Evolutionary conservation across 2,113 vertebrate genomes (phyloP).

Genomic region (Aphyosemion australe): DNA sequence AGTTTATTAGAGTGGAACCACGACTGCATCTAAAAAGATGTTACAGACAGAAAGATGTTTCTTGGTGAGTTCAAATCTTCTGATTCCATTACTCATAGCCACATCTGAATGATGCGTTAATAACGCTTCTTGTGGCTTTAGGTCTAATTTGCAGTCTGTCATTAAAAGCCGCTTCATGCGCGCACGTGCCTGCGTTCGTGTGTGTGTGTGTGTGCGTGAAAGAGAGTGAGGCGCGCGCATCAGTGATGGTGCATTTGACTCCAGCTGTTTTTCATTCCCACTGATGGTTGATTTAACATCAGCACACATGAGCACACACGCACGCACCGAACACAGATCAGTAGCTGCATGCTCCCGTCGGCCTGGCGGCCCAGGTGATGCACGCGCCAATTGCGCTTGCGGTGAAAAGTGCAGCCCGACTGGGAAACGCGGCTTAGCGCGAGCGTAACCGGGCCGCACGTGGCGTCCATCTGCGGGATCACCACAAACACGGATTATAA

Average conservation of each 20-base stretch:
- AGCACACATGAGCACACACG: not conserved
- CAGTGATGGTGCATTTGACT: slow-evolving; percentile 20
- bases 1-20: too few relatives aligned
- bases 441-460: slow-evolving; percentile 48
- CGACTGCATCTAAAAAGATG: too few relatives aligned
- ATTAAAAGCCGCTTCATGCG: slow-evolving; percentile 22
- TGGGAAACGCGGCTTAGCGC: slow-evolving; percentile 5
- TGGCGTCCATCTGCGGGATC: slow-evolving; percentile 47
- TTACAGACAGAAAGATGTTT: too few relatives aligned
- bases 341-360: not conserved
- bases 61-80: not conserved
- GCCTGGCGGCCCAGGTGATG: slow-evolving; percentile 5
- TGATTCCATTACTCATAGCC: too few relatives aligned
- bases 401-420: slow-evolving; percentile 2
- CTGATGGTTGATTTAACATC: slow-evolving; percentile 43
- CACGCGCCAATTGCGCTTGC: slow-evolving; percentile 24
- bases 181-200: not conserved
- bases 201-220: not conserved
- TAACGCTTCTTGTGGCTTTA: too few relatives aligned
- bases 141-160: slow-evolving; percentile 20
- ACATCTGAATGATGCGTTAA: too few relatives aligned
- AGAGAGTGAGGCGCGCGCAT: slow-evolving; percentile 2
- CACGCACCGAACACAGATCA: not conserved
- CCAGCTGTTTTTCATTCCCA: slow-evolving; percentile 59
- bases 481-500: slow-evolving; percentile 17